These are phyloP conservation scores for Myotis davidii DNA, from an alignment of 2,113 vertebrate genomes.

Conservation along the genomic window DNA sequence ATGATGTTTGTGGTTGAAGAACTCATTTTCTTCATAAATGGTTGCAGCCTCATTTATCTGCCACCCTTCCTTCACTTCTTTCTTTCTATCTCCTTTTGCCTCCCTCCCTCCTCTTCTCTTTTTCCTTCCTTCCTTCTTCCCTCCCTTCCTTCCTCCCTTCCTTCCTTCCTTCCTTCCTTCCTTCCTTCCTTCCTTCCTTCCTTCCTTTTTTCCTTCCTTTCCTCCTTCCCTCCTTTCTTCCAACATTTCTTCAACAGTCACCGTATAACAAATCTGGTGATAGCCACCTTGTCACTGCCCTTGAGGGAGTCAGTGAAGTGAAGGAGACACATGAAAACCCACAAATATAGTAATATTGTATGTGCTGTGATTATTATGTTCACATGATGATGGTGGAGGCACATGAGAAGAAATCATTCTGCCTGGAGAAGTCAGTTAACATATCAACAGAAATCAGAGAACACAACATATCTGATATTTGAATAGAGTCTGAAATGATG, in stretches of 20 bases:
- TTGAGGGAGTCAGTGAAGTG: background rate
- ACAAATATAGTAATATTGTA: background rate
- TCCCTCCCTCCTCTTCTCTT: rapidly evolving
- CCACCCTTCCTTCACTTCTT: background rate
- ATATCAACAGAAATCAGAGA: background rate
- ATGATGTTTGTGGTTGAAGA: background rate
- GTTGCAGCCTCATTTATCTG: background rate
- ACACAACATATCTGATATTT: background rate
- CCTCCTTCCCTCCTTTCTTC: background rate
- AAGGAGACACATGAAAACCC: background rate
- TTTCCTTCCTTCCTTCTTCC: rapidly evolving
- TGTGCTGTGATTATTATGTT: too few species aligned
- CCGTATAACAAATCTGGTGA: background rate
- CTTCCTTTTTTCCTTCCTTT: rapidly evolving
- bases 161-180: background rate
- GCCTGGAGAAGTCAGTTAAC: background rate
- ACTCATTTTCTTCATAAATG: background rate
- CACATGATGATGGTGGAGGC: too few species aligned
- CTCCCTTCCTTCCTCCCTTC: background rate
- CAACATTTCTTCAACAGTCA: background rate
- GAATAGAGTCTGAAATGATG: background rate
- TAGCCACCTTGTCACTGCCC: background rate
- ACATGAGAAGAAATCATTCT: background rate
- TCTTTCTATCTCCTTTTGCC: background rate
- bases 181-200: background rate